A percentile compares a stretch with the other conserved stretches of the same genome.
phyloP scores from a whole-genome alignment of 2,888 invertebrate genomes.

The Drosophila paramelanica region DNA sequence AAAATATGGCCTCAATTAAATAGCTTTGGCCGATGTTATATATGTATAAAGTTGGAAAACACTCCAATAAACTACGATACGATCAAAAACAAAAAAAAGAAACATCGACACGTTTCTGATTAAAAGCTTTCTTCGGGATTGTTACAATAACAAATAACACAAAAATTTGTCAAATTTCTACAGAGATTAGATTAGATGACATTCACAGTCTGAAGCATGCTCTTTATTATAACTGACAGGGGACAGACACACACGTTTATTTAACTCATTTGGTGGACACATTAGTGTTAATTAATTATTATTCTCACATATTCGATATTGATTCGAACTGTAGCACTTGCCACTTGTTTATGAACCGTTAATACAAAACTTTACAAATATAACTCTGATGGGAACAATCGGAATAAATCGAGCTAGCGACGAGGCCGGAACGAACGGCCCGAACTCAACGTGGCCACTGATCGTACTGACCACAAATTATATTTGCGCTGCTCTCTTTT shows the following conservation, averaged over 20 bases:
- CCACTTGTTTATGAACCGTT: background rate
- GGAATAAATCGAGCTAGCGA: constrained; percentile 3
- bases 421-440: constrained; percentile 1
- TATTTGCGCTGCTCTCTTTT: constrained; percentile 31
- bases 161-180: background rate
- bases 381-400: background rate
- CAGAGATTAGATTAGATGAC: constrained; percentile 39
- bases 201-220: background rate
- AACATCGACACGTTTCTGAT: constrained; percentile 20
- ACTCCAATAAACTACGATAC: constrained; percentile 17
- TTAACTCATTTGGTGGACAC: constrained; percentile 11
- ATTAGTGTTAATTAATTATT: constrained; percentile 11
- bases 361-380: background rate
- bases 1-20: too few species aligned
- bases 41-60: background rate
- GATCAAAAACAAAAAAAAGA: background rate
- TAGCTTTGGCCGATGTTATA: background rate
- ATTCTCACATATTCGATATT: background rate
- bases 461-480: constrained; percentile 36
- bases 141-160: background rate
- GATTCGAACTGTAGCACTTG: background rate
- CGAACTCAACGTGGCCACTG: constrained; percentile 19
- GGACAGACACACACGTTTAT: background rate
- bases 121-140: constrained; percentile 28
- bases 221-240: background rate